Conservation (phyloP, 2,797 vertebrate genomes). For the Vipera ursinii region DNA sequence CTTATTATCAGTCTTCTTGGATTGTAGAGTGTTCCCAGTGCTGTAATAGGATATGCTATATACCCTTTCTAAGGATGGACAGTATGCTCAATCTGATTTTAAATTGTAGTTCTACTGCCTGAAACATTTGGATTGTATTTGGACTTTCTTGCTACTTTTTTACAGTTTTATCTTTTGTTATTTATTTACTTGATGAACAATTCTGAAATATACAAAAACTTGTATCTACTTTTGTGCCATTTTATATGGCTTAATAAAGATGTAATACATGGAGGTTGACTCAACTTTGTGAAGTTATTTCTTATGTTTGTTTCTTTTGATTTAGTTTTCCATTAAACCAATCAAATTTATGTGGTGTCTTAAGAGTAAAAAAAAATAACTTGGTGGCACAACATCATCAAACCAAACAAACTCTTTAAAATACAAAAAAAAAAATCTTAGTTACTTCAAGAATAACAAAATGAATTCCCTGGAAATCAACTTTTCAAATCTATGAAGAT, state of each 20-base stretch:
- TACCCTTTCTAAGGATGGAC: background rate
- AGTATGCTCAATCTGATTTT: background rate
- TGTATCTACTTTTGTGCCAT: background rate
- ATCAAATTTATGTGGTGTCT: background rate
- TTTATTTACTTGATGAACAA: background rate
- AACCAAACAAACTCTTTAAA: background rate
- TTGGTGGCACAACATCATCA: background rate
- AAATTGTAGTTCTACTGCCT: background rate
- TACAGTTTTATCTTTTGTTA: background rate
- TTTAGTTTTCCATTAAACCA: background rate
- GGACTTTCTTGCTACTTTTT: background rate
- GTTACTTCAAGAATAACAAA: background rate
- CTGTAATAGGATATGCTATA: background rate
- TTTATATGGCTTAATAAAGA: background rate
- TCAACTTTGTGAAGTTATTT: background rate
- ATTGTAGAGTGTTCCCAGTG: background rate
- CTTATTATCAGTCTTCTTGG: background rate
- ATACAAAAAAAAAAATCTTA: background rate
- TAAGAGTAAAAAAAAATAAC: background rate
- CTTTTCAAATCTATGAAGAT: background rate
- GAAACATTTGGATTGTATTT: background rate
- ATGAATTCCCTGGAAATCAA: background rate
- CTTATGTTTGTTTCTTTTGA: background rate
- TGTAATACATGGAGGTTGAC: background rate
- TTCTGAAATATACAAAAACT: background rate